phyloP scores from a whole-genome alignment of 2,888 invertebrate species.

The Acanthacorydalis orientalis region DNA sequence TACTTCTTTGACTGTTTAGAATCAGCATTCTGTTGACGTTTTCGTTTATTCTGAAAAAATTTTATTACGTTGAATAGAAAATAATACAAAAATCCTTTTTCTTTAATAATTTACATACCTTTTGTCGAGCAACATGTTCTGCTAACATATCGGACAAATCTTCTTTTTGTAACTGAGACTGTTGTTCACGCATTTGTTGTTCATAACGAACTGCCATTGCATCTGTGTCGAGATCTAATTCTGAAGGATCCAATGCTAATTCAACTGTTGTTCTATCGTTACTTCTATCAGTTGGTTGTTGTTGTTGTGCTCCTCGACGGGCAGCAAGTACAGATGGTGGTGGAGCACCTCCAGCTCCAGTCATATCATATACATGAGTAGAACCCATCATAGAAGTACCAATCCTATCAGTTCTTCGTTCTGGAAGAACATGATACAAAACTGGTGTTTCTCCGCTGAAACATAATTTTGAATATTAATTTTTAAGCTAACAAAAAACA shows the following conservation, averaged over 20 bases:
- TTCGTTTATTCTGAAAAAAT: constrained; percentile 69
- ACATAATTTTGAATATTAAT: not conserved
- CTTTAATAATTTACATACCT: constrained; percentile 33
- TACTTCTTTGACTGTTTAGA: constrained; percentile 90
- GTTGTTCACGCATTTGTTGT: constrained; percentile 85
- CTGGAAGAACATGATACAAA: constrained; percentile 88
- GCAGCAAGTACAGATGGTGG: constrained; percentile 31
- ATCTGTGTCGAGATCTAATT: constrained; percentile 88
- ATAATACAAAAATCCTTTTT: constrained; percentile 2
- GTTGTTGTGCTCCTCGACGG: constrained; percentile 14
- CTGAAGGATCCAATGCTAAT: constrained; percentile 91
- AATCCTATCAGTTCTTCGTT: constrained; percentile 79
- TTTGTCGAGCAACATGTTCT: constrained; percentile 93
- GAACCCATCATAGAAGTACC: constrained; percentile 95
- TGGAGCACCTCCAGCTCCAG: constrained; percentile 40
- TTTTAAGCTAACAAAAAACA: no score
- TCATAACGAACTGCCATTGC: constrained; percentile 94
- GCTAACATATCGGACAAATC: constrained; percentile 98
- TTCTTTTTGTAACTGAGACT: constrained; percentile 75
- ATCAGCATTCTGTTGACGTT: constrained; percentile 79
- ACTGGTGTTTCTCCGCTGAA: constrained; percentile 80
- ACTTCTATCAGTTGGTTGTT: constrained; percentile 22
- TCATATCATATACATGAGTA: constrained; percentile 93
- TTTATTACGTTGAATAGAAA: constrained; percentile 4
- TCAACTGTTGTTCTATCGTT: constrained; percentile 63